Conservation (phyloP, 2,113 vertebrate species). For the Microtus oregoni region DNA sequence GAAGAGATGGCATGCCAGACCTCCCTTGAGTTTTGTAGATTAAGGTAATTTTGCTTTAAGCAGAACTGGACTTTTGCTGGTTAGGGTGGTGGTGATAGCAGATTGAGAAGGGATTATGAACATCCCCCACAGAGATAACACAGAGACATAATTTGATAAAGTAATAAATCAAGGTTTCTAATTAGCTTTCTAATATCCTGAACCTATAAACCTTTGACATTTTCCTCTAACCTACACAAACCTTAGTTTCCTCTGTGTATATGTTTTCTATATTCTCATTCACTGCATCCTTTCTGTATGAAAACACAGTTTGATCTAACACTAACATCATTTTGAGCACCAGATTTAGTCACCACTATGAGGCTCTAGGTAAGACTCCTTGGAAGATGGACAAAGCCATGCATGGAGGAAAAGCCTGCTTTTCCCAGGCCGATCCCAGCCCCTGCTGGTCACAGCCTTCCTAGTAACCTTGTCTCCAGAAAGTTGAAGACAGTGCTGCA, state of each 20-base stretch:
- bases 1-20: background rate
- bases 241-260: background rate
- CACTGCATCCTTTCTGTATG: background rate
- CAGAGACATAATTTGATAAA: background rate
- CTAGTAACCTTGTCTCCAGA: fast-evolving
- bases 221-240: background rate
- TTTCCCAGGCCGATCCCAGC: background rate
- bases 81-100: too few relatives aligned
- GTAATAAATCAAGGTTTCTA: background rate
- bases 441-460: background rate
- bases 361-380: background rate
- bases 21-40: background rate
- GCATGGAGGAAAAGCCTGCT: background rate
- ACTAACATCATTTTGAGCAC: background rate
- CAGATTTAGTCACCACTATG: background rate
- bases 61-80: background rate
- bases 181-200: background rate
- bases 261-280: background rate
- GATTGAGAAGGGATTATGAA: background rate
- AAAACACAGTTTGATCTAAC: background rate
- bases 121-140: background rate
- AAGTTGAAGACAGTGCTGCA: background rate
- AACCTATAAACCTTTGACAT: background rate
- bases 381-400: background rate
- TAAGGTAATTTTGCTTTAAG: background rate